Conservation (phyloP, 1,140 invertebrate species). For the Laodelphax striatellus region DNA sequence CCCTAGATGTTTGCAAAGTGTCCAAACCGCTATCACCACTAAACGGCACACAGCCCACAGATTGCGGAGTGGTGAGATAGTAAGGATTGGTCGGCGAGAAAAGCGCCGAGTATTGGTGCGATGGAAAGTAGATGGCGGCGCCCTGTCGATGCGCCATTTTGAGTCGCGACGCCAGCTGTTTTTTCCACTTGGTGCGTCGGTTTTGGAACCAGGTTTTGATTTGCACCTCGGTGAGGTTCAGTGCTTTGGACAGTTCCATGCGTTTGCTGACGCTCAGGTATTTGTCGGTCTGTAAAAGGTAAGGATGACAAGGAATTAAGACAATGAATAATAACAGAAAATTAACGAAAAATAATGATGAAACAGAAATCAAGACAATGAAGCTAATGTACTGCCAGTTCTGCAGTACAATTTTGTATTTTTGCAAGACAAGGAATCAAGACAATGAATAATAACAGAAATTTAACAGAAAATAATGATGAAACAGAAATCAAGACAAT, state of each 20-base stretch:
- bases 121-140: not conserved
- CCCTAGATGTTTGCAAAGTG: too few species aligned
- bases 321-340: too few species aligned
- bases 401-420: too few species aligned
- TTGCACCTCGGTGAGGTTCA: constrained; percentile 88
- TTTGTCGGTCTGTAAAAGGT: constrained; percentile 60
- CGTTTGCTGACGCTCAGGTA: constrained; percentile 91
- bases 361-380: too few species aligned
- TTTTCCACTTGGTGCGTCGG: constrained; percentile 91
- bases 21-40: too few species aligned
- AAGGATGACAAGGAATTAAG: too few species aligned
- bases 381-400: too few species aligned
- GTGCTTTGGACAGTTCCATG: constrained; percentile 78
- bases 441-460: too few species aligned
- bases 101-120: constrained; percentile 5
- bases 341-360: too few species aligned
- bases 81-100: constrained; percentile 4
- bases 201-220: constrained; percentile 98
- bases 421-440: too few species aligned
- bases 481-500: too few species aligned
- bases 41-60: not conserved
- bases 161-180: constrained; percentile 76
- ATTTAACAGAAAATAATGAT: too few species aligned
- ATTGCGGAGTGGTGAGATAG: not conserved
- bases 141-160: constrained; percentile 81